Base-by-base conservation (phyloP, 1,140 invertebrate species). In the Apis dorsata region DNA sequence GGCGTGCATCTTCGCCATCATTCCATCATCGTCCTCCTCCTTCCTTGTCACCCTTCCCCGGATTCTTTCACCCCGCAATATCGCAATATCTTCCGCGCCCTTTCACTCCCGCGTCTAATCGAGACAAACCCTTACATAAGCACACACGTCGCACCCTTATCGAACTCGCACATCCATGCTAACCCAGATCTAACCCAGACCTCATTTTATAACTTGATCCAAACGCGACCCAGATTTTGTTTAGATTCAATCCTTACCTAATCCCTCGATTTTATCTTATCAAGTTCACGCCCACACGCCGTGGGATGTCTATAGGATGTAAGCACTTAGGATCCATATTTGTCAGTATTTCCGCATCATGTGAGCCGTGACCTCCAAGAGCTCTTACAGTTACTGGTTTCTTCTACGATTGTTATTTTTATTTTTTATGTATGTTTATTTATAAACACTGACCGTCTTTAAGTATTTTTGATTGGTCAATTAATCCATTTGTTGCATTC, bases 141-240 rank as follows among this genome's bases (percentile, higher is more conserved):
- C 72, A 21, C 19, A 8, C 5, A 17, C 53, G 34, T 19, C 24
- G 51, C 28, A 34, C 73, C 21, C 28, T 82, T 81, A 81, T 81
- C 73, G n/a, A 8, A 11, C 9, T 28, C 12, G 51, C 21, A 62
- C 65, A 68, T 51, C 65, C 55, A 19, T 24, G 19, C 24, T 68
- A 82, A 82, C 80, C 80, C 9, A 81, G 79, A 76, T 77, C 73
- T 57, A 68, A 81, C 62, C 79, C 79, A 81, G 72, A 81, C 72
- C 80, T 4, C 19, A 49, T 81, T 81, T 59, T 75, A 66, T 60
- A 76, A 66, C 53, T 51, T 77, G 80, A 77, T 77, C 65, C 73
- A 82, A 82, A 55, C 63, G 55, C 69, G 73, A 82, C 80, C 80
- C 55, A 82, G 80, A 82, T 82, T 82, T 82, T 82, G 80, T 82